Percentiles rank a stretch among this genome's conserved stretches.
Conservation (phyloP, 2,113 vertebrate species). For the Myotis lucifugus region DNA sequence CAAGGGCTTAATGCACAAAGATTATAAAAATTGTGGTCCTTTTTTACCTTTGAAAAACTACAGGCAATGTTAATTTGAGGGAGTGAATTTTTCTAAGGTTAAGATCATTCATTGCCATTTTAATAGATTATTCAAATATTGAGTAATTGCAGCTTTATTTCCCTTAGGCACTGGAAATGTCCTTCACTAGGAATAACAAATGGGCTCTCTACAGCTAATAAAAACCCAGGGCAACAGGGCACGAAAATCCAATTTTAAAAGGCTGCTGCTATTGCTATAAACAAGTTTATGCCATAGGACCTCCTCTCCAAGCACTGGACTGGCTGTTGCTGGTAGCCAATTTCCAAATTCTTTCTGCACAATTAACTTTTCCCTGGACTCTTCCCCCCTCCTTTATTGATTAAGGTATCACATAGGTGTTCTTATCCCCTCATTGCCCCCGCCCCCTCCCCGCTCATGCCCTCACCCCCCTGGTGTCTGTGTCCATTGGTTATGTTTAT, state of each 20-base stretch:
- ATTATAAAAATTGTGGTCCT: not conserved
- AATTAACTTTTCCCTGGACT: not conserved
- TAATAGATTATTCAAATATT: not conserved
- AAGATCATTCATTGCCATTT: not conserved
- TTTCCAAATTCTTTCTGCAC: not conserved
- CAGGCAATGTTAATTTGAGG: not conserved
- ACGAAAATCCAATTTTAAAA: not conserved
- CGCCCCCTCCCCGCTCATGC: no score
- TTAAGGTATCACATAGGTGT: no score
- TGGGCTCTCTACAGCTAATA: not conserved
- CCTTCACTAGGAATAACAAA: not conserved
- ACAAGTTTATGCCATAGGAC: not conserved
- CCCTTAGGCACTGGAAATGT: not conserved
- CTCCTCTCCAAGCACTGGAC: no score
- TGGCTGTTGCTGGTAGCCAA: not conserved
- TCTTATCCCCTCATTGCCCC: no score
- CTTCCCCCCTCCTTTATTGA: not conserved
- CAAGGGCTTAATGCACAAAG: not conserved
- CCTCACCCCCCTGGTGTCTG: no score
- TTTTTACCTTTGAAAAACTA: not conserved
- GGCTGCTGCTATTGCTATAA: not conserved
- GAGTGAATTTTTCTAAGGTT: not conserved
- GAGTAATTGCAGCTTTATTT: slow-evolving; percentile 23
- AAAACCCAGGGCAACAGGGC: not conserved
- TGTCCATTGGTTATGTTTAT: no score